These are phyloP conservation scores for Pipistrellus pipistrellus DNA, from an alignment of 2,797 vertebrate genomes.

Conservation along the genomic window DNA sequence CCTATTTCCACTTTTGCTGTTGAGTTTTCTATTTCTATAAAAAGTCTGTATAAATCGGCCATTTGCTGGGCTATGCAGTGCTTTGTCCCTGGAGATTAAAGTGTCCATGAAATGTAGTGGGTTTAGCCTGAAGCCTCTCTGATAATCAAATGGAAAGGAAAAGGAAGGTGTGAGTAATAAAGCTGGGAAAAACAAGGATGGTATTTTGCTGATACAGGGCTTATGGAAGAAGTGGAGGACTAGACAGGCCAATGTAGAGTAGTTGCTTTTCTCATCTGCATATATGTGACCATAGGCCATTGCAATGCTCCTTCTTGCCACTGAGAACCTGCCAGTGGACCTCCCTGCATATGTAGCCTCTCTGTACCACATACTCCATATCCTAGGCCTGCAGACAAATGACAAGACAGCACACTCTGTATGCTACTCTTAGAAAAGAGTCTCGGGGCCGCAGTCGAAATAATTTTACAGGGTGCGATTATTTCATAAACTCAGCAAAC, in stretches of 20 bases:
- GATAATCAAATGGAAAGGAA: slow-evolving; percentile 49
- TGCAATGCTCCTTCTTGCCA: neutral
- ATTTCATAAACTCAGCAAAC: neutral
- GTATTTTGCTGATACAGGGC: neutral
- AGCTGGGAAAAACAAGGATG: neutral
- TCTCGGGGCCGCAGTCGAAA: slow-evolving; percentile 62
- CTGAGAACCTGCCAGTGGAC: neutral
- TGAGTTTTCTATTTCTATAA: slow-evolving; percentile 60
- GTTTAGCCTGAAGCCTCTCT: slow-evolving; percentile 57
- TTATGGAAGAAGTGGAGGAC: neutral
- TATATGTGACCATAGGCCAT: neutral
- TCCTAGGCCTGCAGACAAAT: neutral
- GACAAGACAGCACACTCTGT: neutral
- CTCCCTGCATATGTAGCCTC: rapidly evolving
- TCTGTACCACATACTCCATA: rapidly evolving
- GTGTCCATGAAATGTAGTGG: slow-evolving; percentile 49
- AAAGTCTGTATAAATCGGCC: slow-evolving; percentile 59
- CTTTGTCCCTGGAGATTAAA: slow-evolving; percentile 74
- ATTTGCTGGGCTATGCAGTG: slow-evolving; percentile 61
- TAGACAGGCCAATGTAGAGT: neutral
- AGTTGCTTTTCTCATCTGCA: neutral
- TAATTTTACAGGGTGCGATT: slow-evolving; percentile 57
- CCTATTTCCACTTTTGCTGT: slow-evolving; percentile 25
- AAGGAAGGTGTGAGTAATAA: slow-evolving; percentile 63
- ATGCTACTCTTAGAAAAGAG: neutral